A percentile compares a stretch with the other conserved stretches of the same genome.
These are phyloP conservation scores for Plodia interpunctella DNA, from an alignment of 1,140 invertebrate species.

Conservation along the genomic window DNA sequence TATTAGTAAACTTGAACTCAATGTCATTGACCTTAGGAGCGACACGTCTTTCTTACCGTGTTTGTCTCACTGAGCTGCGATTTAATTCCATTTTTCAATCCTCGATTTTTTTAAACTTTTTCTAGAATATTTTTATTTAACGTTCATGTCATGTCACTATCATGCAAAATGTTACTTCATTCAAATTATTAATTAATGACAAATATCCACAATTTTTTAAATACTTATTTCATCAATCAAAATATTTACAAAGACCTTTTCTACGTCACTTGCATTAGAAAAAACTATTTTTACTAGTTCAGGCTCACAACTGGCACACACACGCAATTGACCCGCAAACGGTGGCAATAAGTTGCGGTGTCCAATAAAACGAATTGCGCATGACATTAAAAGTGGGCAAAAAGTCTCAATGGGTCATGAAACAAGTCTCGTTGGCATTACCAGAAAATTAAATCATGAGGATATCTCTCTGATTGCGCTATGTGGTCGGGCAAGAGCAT, in stretches of 20 bases:
- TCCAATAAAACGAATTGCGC: not conserved
- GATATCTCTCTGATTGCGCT: not conserved
- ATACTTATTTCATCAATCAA: no score
- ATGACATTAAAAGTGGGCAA: not conserved
- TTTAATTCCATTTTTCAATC: no score
- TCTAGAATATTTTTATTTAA: no score
- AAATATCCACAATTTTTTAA: no score
- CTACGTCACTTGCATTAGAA: no score
- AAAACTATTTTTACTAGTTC: not conserved
- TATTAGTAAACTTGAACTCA: constrained; percentile 1
- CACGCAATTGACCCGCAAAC: not conserved
- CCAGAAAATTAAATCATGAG: not conserved
- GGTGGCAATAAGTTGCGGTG: not conserved
- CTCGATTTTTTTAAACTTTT: no score
- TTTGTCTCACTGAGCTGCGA: no score
- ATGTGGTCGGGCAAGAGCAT: not conserved
- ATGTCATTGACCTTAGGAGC: not conserved
- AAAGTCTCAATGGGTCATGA: not conserved
- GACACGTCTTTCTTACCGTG: not conserved
- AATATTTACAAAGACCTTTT: no score
- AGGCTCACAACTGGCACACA: not conserved
- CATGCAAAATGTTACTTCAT: no score
- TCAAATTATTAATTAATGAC: no score
- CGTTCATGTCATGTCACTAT: no score
- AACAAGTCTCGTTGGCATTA: not conserved